These are phyloP conservation scores for Phymatocera aterrima DNA, from an alignment of 2,888 invertebrate species.

Conservation along the genomic window DNA sequence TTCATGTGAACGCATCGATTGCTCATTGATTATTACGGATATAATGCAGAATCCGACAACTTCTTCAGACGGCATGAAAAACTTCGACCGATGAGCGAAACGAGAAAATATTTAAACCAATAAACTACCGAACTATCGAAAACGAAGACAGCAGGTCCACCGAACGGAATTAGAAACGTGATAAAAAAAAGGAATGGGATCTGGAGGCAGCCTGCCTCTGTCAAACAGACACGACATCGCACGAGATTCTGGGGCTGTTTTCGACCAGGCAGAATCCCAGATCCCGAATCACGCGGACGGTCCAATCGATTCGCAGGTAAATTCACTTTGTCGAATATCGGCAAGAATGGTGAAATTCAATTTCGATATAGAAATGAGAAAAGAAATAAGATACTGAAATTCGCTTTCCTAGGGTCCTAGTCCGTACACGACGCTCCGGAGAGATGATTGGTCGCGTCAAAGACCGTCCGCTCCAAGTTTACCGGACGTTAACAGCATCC, in stretches of 20 bases:
- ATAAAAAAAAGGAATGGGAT: slow-evolving; percentile 30
- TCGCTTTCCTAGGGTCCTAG: slow-evolving; percentile 56
- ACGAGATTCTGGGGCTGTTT: not conserved
- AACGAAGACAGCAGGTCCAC: not conserved
- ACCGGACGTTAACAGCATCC: slow-evolving; percentile 52
- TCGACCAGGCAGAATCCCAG: not conserved
- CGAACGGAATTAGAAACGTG: not conserved
- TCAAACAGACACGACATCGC: not conserved
- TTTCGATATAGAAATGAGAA: slow-evolving; percentile 27
- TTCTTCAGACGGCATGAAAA: not conserved
- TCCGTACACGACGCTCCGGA: slow-evolving; percentile 57
- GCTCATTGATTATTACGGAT: not conserved
- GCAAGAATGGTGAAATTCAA: too few relatives aligned
- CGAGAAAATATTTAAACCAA: not conserved
- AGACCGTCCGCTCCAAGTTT: slow-evolving; percentile 59
- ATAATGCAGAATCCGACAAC: not conserved
- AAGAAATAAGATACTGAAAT: slow-evolving; percentile 34
- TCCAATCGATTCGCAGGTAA: slow-evolving; percentile 38
- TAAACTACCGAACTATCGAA: slow-evolving; percentile 4
- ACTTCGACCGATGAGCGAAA: not conserved
- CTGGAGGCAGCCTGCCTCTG: slow-evolving; percentile 35
- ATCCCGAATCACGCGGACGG: not conserved
- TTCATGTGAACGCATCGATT: too few relatives aligned
- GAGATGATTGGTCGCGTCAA: slow-evolving; percentile 61
- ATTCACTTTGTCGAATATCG: not conserved